phyloP scores from a whole-genome alignment of 2,113 vertebrate species.

The Ploceus nigricollis region DNA sequence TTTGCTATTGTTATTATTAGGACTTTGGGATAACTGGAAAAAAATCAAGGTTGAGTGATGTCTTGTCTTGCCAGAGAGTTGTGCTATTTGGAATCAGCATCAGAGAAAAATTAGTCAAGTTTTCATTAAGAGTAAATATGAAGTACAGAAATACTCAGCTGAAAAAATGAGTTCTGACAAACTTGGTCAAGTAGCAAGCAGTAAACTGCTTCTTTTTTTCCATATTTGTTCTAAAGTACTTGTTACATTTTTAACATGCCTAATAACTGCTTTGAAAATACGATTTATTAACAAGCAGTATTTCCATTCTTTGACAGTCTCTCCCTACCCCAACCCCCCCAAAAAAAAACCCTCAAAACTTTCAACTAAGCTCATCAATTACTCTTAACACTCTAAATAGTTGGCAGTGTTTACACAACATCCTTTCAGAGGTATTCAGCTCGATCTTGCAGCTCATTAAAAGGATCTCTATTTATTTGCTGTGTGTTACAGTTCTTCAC shows the following conservation, averaged over 20 bases:
- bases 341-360: background rate
- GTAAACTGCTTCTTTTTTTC: background rate
- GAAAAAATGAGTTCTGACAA: background rate
- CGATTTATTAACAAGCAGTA: conserved; percentile 43
- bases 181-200: background rate
- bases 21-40: background rate
- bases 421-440: conserved; percentile 74
- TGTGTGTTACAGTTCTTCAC: conserved; percentile 83
- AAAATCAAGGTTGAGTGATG: background rate
- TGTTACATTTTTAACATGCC: conserved; percentile 31
- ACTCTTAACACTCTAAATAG: conserved; percentile 75
- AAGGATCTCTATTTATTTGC: conserved; percentile 87
- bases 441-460: conserved; percentile 86
- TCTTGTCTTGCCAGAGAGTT: background rate
- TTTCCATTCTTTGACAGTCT: background rate
- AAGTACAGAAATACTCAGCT: background rate
- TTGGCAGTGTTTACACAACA: conserved; percentile 78
- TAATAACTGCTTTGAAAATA: conserved; percentile 12
- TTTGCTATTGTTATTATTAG: background rate
- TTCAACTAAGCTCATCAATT: conserved; percentile 80
- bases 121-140: background rate
- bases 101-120: background rate
- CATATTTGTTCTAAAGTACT: background rate
- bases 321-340: background rate
- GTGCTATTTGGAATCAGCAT: background rate